A percentile compares a stretch with the other conserved stretches of the same genome.
Evolutionary conservation across 2,113 vertebrate genomes (phyloP).

Genomic region (Mesocricetus auratus): DNA sequence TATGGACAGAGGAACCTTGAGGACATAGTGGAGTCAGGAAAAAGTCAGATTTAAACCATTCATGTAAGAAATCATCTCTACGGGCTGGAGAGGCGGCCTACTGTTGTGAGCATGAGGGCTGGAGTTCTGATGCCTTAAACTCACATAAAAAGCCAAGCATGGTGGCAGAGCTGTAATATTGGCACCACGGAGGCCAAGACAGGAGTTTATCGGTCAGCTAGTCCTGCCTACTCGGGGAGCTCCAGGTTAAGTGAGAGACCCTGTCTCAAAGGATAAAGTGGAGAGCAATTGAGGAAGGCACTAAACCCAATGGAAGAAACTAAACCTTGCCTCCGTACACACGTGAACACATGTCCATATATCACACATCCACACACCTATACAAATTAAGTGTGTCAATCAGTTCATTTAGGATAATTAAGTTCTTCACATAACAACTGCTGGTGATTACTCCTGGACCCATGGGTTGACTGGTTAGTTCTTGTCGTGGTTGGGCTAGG

Average conservation of each 20-base stretch:
- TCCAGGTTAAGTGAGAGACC: not conserved
- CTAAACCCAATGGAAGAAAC: no score
- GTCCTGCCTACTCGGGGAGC: not conserved
- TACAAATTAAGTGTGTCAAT: not conserved
- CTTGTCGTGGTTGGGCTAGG: not conserved
- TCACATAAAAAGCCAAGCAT: not conserved
- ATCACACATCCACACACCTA: not conserved
- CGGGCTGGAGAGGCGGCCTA: no score
- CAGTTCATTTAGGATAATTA: slow-evolving; percentile 17
- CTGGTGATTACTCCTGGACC: not conserved
- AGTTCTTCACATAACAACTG: not conserved
- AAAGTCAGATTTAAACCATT: slow-evolving; percentile 48
- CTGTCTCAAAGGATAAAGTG: not conserved
- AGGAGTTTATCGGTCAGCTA: not conserved
- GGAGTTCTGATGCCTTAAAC: not conserved
- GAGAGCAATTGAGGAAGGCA: not conserved
- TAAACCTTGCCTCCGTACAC: not conserved
- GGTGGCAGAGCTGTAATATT: not conserved
- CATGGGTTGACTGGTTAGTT: not conserved
- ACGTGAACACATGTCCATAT: no score
- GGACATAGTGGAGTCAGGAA: not conserved
- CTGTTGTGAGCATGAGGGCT: not conserved
- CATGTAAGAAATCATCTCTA: not conserved
- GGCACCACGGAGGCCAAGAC: not conserved
- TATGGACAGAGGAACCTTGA: not conserved